A percentile compares a stretch with the other conserved stretches of the same genome.
phyloP scores from a whole-genome alignment of 2,888 invertebrate genomes.

The Plagiodera versicolora region DNA sequence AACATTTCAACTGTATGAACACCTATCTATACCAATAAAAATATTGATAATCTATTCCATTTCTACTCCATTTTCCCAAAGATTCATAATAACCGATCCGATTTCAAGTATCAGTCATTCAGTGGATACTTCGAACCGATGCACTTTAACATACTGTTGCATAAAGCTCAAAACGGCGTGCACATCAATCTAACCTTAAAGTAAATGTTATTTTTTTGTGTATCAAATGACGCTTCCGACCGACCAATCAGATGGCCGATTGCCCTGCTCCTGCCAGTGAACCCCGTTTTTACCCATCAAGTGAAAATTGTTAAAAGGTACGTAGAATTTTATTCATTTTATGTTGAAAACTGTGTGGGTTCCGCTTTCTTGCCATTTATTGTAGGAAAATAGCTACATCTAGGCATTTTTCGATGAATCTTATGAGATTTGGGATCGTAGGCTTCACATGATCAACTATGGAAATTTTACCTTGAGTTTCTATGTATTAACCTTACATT shows the following conservation, averaged over 20 bases:
- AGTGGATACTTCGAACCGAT: background rate
- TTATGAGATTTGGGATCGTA: conserved; percentile 34
- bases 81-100: background rate
- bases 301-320: conserved; percentile 57
- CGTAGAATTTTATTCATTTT: conserved; percentile 58
- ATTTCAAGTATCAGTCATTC: conserved; percentile 3
- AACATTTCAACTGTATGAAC: too few relatives aligned
- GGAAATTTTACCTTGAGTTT: conserved; percentile 41
- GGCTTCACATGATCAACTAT: conserved; percentile 29
- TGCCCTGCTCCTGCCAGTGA: conserved; percentile 54
- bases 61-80: background rate
- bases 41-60: background rate
- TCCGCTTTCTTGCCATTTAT: conserved; percentile 44
- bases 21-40: background rate
- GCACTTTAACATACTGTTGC: conserved; percentile 23
- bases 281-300: conserved; percentile 56
- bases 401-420: conserved; percentile 39
- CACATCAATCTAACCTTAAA: conserved; percentile 48
- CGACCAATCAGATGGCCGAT: conserved; percentile 51
- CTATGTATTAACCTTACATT: conserved; percentile 53
- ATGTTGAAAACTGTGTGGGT: conserved; percentile 53
- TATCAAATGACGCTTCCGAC: conserved; percentile 55
- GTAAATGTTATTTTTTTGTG: conserved; percentile 54
- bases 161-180: conserved; percentile 44
- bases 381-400: conserved; percentile 40